Evolutionary conservation across 1,140 invertebrate species (phyloP).

Genomic region (Pentalonia nigronervosa): DNA sequence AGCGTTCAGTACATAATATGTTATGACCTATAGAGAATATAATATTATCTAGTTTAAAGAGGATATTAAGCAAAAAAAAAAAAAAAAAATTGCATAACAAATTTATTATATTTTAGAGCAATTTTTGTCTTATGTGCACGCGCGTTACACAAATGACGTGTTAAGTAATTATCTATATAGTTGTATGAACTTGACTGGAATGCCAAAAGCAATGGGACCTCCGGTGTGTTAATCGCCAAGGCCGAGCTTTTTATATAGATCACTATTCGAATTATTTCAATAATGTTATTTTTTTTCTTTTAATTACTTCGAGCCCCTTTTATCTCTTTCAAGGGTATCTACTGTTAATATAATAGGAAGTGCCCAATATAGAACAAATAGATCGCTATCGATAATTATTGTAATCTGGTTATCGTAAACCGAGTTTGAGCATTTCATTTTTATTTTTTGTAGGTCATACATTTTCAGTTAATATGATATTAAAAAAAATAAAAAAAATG

Average conservation of each 20-base stretch:
- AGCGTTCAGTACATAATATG: neutral
- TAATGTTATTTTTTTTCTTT: neutral
- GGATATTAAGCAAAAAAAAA: neutral
- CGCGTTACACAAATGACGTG: neutral
- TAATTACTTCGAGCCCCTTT: slow-evolving; percentile 18
- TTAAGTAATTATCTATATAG: neutral
- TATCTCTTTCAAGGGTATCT: slow-evolving; percentile 12
- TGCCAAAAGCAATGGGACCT: neutral
- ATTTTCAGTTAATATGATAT: neutral
- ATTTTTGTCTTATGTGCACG: neutral
- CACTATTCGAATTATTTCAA: slow-evolving; percentile 16
- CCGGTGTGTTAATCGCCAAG: neutral
- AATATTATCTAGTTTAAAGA: neutral
- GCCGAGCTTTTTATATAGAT: neutral
- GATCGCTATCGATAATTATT: slow-evolving; percentile 9
- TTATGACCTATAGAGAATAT: neutral
- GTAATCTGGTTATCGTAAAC: neutral
- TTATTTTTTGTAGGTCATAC: neutral
- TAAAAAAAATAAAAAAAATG: neutral
- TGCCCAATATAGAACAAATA: neutral
- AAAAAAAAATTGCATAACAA: neutral
- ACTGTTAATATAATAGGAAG: neutral
- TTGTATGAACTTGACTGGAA: slow-evolving; percentile 26
- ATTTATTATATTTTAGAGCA: neutral
- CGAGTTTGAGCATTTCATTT: neutral